phyloP scores from a whole-genome alignment of 2,113 vertebrate species.

The Vombatus ursinus region DNA sequence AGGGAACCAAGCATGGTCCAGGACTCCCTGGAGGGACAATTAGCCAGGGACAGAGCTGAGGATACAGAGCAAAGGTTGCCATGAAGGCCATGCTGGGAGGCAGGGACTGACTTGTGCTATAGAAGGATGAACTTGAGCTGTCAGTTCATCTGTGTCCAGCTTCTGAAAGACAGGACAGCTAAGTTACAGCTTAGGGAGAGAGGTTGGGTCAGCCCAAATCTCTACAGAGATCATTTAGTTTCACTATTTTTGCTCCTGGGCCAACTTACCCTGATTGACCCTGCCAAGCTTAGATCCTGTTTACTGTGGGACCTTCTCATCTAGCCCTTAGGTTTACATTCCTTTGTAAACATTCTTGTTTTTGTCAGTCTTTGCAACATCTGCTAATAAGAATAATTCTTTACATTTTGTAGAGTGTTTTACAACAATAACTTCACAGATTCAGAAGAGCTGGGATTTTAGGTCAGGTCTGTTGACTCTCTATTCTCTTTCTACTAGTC shows the following conservation, averaged over 20 bases:
- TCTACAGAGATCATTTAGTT: too few species aligned
- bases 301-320: too few species aligned
- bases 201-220: too few species aligned
- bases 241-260: too few species aligned
- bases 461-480: not conserved
- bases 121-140: conserved; percentile 83
- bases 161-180: conserved; percentile 80
- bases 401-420: too few species aligned
- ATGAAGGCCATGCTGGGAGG: conserved; percentile 55
- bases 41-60: conserved; percentile 77
- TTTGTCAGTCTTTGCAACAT: too few species aligned
- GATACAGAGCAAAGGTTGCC: conserved; percentile 59
- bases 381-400: too few species aligned
- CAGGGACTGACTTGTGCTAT: conserved; percentile 80
- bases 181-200: not conserved
- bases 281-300: too few species aligned
- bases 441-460: not conserved
- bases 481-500: not conserved
- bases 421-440: not conserved
- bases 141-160: conserved; percentile 75
- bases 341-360: too few species aligned
- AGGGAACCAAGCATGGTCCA: conserved; percentile 75
- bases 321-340: too few species aligned
- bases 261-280: too few species aligned
- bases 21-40: conserved; percentile 78